Conservation (phyloP, 2,888 invertebrate genomes). For the Alentia gelatinosa region DNA sequence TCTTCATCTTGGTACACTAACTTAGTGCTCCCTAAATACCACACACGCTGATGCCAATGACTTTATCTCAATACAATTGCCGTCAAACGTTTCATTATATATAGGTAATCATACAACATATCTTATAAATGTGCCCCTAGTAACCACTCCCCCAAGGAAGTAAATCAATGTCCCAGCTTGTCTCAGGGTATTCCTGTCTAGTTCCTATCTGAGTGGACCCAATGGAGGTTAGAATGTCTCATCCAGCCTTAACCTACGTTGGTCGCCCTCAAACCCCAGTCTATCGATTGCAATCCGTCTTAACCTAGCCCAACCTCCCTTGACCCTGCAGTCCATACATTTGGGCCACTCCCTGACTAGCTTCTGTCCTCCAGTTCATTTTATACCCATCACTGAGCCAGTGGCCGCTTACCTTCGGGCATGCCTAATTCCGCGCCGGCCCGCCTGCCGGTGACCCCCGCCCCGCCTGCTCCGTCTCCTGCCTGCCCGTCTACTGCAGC, state of each 20-base stretch:
- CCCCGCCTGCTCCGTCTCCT: neutral
- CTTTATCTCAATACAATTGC: too few species aligned
- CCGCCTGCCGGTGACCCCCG: neutral
- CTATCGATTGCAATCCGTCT: neutral
- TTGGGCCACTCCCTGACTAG: neutral
- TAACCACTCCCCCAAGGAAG: too few species aligned
- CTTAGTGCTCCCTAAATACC: too few species aligned
- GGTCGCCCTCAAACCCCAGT: neutral
- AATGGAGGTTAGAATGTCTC: neutral
- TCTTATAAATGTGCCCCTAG: too few species aligned
- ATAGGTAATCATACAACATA: too few species aligned
- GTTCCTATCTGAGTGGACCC: too few species aligned
- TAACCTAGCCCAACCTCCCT: neutral
- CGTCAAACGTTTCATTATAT: too few species aligned
- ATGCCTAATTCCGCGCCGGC: neutral
- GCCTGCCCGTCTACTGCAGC: too few species aligned
- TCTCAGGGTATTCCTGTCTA: too few species aligned
- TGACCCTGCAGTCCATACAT: neutral
- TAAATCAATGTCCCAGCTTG: too few species aligned
- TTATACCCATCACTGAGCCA: neutral
- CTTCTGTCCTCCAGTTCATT: neutral
- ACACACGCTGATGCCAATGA: too few species aligned
- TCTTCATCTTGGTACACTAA: too few species aligned
- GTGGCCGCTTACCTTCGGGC: neutral
- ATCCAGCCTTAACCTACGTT: neutral